Evolutionary conservation across 2,113 vertebrate genomes (phyloP).

Genomic region (Recurvirostra avosetta): DNA sequence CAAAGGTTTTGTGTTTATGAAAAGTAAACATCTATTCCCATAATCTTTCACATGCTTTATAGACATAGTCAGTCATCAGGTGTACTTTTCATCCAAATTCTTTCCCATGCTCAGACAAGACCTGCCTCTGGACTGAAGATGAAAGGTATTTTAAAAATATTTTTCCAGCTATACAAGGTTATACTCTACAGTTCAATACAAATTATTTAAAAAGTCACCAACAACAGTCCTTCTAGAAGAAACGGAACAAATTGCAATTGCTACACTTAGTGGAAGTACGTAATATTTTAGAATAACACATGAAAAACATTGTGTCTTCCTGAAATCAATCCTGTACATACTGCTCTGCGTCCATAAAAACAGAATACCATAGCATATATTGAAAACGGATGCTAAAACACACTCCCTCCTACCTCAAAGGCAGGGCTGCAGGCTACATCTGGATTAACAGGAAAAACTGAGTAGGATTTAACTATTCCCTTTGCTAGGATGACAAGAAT

Average conservation of each 20-base stretch:
- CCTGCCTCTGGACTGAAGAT: neutral
- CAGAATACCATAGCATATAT: neutral
- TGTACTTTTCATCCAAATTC: neutral
- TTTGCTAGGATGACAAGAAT: neutral
- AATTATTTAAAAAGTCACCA: neutral
- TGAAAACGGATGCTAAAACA: neutral
- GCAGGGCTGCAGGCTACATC: neutral
- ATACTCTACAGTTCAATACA: neutral
- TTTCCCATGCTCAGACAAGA: neutral
- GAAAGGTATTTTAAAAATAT: neutral
- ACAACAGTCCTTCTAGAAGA: neutral
- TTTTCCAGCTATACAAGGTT: neutral
- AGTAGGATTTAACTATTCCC: conserved; percentile 9
- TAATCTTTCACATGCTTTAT: neutral
- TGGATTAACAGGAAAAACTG: neutral
- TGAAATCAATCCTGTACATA: neutral
- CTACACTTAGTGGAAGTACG: neutral
- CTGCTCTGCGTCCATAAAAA: neutral
- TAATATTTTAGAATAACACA: neutral
- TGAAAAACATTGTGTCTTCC: neutral
- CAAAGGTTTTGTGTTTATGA: neutral
- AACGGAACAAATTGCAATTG: neutral
- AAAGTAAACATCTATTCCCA: neutral
- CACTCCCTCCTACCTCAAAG: neutral
- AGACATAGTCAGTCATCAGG: neutral